Evolutionary conservation across 2,113 vertebrate genomes (phyloP).

Genomic region (Pterocles orientalis): DNA sequence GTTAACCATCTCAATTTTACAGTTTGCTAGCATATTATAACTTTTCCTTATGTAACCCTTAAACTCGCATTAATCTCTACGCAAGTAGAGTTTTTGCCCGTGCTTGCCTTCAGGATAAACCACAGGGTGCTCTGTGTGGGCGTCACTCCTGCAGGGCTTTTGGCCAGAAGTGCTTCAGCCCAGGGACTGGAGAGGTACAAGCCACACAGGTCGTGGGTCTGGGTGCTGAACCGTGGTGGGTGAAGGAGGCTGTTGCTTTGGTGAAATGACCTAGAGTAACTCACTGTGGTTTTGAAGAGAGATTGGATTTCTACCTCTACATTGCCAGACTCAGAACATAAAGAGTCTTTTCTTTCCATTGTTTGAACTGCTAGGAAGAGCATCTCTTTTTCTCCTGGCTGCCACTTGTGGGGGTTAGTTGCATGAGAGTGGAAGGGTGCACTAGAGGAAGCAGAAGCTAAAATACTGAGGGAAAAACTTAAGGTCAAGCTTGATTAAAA

Average conservation of each 20-base stretch:
- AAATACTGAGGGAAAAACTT: neutral
- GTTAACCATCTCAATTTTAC: neutral
- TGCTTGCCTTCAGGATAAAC: neutral
- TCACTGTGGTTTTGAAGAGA: slow-evolving; percentile 1
- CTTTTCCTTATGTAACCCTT: neutral
- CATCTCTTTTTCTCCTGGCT: neutral
- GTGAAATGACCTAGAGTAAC: neutral
- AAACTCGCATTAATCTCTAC: neutral
- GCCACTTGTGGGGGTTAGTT: neutral
- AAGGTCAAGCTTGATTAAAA: neutral
- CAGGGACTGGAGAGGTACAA: neutral
- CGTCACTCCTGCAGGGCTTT: neutral
- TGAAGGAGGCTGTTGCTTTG: neutral
- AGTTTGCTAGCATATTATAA: neutral
- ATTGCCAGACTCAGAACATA: neutral
- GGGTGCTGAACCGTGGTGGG: neutral
- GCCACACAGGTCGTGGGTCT: neutral
- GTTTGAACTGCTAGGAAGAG: slow-evolving; percentile 7
- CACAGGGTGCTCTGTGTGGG: neutral
- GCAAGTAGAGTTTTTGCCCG: neutral
- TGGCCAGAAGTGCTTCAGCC: neutral
- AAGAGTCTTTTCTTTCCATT: slow-evolving; percentile 30
- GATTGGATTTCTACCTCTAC: neutral
- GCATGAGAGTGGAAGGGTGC: neutral
- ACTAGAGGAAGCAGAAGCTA: neutral